Conservation (phyloP, 2,888 invertebrate genomes). For the Rotaria magnacalcarata region DNA sequence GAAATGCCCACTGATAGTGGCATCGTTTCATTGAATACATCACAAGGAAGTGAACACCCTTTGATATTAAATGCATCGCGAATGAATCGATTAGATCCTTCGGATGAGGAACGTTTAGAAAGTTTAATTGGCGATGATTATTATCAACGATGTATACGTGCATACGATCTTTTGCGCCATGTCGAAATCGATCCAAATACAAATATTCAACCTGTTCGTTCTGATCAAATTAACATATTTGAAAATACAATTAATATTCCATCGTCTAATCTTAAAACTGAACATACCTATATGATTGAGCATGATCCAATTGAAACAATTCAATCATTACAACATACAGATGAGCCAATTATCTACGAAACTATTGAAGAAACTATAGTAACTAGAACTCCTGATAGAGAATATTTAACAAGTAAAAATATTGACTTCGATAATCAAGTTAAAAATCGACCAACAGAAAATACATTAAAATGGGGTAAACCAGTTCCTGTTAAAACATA, state of each 20-base stretch:
- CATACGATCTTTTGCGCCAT: neutral
- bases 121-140: neutral
- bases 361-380: neutral
- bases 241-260: neutral
- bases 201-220: neutral
- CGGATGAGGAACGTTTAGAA: neutral
- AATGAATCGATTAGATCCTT: neutral
- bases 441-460: neutral
- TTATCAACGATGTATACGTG: neutral
- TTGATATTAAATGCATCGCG: neutral
- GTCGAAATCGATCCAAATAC: neutral
- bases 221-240: neutral
- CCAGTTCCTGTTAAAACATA: neutral
- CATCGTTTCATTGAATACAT: constrained; percentile 1
- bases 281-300: neutral
- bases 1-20: neutral
- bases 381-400: neutral
- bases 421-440: neutral
- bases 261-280: neutral
- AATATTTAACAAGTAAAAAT: neutral
- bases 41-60: constrained; percentile 1
- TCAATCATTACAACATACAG: neutral
- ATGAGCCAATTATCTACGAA: constrained; percentile 4
- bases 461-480: neutral
- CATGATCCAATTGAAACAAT: neutral